Evolutionary conservation across 2,797 vertebrate species (phyloP).

Genomic region (Hafferia zeledoni): DNA sequence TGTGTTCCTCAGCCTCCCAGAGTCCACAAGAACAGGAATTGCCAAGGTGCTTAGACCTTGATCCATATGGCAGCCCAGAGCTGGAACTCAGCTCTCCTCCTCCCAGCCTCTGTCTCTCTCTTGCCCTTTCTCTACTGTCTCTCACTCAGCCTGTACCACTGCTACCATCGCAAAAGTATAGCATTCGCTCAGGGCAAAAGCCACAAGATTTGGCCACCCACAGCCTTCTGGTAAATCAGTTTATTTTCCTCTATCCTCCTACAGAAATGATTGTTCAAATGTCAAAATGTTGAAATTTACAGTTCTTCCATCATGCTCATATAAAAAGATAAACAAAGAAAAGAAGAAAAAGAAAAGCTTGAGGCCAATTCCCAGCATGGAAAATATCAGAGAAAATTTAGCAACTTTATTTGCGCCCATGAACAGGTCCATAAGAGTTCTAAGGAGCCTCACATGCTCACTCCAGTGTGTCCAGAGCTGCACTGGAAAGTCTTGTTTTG

Average conservation of each 20-base stretch:
- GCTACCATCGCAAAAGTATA: neutral
- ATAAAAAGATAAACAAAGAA: neutral
- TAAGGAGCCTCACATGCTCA: neutral
- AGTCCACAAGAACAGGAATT: neutral
- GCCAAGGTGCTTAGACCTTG: neutral
- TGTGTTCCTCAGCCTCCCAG: neutral
- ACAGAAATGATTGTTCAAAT: neutral
- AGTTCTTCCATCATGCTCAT: neutral
- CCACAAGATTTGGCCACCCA: neutral
- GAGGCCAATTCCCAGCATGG: neutral
- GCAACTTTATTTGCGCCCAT: neutral
- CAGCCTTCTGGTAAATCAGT: neutral
- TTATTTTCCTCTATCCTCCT: neutral
- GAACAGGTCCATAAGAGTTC: neutral
- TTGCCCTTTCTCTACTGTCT: neutral
- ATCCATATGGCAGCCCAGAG: neutral
- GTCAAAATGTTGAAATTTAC: neutral
- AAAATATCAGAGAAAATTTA: neutral
- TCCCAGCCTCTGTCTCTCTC: neutral
- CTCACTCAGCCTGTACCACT: neutral
- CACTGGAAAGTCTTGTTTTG: neutral
- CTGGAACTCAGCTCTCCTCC: neutral
- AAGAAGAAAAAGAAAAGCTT: neutral
- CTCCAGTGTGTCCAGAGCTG: neutral
- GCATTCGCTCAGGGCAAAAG: neutral